These are phyloP conservation scores for Gastracanthus pulcherrimus DNA, from an alignment of 2,888 invertebrate species.

Conservation along the genomic window DNA sequence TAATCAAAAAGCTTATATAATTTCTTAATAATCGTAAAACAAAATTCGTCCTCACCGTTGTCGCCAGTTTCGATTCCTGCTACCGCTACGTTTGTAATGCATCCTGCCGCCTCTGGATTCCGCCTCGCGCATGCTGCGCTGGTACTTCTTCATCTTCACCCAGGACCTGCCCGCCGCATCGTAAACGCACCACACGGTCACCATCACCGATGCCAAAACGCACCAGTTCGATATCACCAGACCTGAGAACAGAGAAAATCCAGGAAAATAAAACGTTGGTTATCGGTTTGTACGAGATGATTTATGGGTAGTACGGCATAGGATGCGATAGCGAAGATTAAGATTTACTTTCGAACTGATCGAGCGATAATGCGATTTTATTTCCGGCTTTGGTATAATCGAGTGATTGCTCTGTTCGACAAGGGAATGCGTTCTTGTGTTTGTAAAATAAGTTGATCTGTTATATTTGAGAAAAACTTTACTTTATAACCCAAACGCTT, in stretches of 20 bases:
- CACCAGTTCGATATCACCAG: constrained; percentile 89
- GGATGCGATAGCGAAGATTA: background rate
- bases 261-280: background rate
- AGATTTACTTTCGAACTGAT: no score
- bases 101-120: constrained; percentile 82
- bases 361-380: no score
- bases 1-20: background rate
- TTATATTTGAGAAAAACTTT: no score
- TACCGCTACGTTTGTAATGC: constrained; percentile 87
- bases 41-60: constrained; percentile 81
- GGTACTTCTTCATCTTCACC: constrained; percentile 94
- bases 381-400: no score
- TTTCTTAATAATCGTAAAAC: background rate
- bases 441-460: no score
- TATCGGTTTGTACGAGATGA: background rate
- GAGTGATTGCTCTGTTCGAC: no score
- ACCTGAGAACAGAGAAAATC: constrained; percentile 77
- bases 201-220: constrained; percentile 84
- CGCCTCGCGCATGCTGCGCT: constrained; percentile 88
- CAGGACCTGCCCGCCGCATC: constrained; percentile 92
- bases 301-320: background rate
- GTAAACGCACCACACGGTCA: constrained; percentile 92
- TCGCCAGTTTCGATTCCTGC: constrained; percentile 89
- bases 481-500: no score
- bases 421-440: no score